phyloP scores from a whole-genome alignment of 2,888 invertebrate genomes.

The Tipula vernalis region DNA sequence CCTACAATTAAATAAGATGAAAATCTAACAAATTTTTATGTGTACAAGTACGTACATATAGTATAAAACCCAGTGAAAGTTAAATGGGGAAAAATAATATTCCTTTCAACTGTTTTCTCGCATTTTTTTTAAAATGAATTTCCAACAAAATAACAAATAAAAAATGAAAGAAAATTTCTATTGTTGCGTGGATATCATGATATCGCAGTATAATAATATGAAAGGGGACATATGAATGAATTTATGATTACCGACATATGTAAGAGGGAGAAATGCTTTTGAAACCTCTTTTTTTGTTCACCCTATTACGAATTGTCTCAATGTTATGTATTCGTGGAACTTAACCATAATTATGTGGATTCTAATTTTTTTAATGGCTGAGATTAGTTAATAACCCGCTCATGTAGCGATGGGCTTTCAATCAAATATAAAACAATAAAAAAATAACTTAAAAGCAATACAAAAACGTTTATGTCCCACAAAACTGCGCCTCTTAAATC shows the following conservation, averaged over 20 bases:
- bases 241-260: not conserved
- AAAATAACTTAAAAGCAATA: too few species aligned
- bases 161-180: not conserved
- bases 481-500: too few species aligned
- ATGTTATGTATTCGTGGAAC: too few species aligned
- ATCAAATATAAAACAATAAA: too few species aligned
- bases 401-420: too few species aligned
- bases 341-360: too few species aligned
- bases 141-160: not conserved
- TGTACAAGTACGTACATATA: not conserved
- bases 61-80: not conserved
- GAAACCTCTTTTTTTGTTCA: too few species aligned
- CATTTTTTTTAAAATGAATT: not conserved
- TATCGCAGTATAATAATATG: not conserved
- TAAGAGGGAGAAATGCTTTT: too few species aligned
- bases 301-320: too few species aligned
- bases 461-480: too few species aligned
- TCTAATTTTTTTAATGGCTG: too few species aligned
- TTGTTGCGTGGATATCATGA: not conserved
- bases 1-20: conserved; percentile 4
- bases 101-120: not conserved
- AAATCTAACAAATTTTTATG: not conserved
- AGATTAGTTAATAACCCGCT: too few species aligned
- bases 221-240: not conserved
- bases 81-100: not conserved